phyloP scores from a whole-genome alignment of 2,797 vertebrate species.

The Oreortyx pictus region DNA sequence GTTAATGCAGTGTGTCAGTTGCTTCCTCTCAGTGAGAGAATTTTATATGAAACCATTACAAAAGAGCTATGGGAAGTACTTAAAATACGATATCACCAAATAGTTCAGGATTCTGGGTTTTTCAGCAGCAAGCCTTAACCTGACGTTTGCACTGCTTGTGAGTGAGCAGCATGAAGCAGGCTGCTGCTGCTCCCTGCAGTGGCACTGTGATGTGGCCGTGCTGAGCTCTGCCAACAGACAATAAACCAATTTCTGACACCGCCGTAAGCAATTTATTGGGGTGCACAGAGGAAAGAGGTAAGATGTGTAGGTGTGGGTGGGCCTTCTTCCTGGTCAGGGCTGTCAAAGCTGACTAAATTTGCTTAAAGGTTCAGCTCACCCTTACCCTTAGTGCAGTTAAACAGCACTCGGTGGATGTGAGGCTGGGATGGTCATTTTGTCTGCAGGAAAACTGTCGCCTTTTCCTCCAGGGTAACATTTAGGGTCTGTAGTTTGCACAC shows the following conservation, averaged over 20 bases:
- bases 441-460: not conserved
- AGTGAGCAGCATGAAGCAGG: not conserved
- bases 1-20: not conserved
- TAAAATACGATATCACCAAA: not conserved
- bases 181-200: not conserved
- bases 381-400: not conserved
- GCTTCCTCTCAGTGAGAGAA: not conserved
- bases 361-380: not conserved
- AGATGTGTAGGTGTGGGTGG: not conserved
- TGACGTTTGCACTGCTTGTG: not conserved
- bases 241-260: not conserved
- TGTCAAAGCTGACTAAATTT: not conserved
- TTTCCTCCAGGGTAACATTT: accelerated
- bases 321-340: not conserved
- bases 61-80: not conserved
- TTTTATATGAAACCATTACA: not conserved
- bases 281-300: not conserved
- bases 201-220: not conserved
- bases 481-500: not conserved
- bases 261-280: not conserved
- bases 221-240: not conserved
- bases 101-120: not conserved
- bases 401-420: too few relatives aligned
- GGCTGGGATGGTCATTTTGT: not conserved
- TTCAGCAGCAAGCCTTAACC: not conserved